Evolutionary conservation across 2,797 vertebrate species (phyloP).

Genomic region (Anguilla megastoma): DNA sequence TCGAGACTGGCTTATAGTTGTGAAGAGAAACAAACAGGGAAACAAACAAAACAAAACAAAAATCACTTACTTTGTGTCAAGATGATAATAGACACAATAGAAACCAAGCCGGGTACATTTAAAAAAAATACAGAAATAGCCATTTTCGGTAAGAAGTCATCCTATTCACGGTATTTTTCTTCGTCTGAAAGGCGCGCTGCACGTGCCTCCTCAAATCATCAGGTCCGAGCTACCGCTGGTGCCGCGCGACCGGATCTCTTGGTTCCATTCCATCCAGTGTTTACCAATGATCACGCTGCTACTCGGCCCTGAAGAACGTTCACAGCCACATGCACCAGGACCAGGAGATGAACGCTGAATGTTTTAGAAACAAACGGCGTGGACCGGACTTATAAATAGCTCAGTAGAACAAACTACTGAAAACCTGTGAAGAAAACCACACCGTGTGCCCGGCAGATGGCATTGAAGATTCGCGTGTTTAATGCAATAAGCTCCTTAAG

Average conservation of each 20-base stretch:
- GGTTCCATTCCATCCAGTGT: neutral
- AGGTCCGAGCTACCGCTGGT: neutral
- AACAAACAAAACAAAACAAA: neutral
- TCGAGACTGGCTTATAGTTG: neutral
- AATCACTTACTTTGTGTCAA: constrained; percentile 1
- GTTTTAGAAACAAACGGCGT: neutral
- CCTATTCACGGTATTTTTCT: neutral
- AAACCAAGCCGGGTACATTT: neutral
- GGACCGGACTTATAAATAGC: neutral
- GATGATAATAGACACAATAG: neutral
- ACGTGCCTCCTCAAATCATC: neutral
- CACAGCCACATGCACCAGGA: neutral
- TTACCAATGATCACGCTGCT: neutral
- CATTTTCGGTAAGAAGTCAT: constrained; percentile 21
- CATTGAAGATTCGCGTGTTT: neutral
- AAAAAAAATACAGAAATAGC: neutral
- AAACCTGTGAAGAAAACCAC: neutral
- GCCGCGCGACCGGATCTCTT: neutral
- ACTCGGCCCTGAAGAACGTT: neutral
- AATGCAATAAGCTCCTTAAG: constrained; percentile 14
- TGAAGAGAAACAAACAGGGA: neutral
- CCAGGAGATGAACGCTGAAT: neutral
- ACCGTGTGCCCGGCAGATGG: neutral
- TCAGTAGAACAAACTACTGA: neutral
- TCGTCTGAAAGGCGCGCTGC: neutral